Evolutionary conservation across 2,888 invertebrate genomes (phyloP), one percentile per base, ranked within the genome.

Genomic region (Leptinotarsa tumamoca): DNA sequence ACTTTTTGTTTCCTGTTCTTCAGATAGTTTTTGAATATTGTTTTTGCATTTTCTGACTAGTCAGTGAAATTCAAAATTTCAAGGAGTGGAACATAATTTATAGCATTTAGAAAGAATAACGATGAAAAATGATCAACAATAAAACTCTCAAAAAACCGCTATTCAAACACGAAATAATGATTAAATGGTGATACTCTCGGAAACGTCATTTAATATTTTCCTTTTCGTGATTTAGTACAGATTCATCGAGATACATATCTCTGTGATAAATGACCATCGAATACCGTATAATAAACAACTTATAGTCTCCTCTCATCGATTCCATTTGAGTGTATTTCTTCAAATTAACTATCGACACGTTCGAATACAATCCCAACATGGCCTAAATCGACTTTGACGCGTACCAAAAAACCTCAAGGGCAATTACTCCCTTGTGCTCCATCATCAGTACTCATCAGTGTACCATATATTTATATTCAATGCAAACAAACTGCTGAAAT

Each of bases 381-480:
- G 0, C 43, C 43, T 43, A 14, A 61, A 23, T 61, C 27, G 23
- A 61, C 15, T 23, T 61, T n/a, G 27, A 10, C 68, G 54, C 23
- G 27, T 54, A 54, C 54, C 68, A 54, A 52, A 54, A 68, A 54
- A 68, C 10, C 27, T 27, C n/a, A 27, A 52, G 7, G 56, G 56
- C 69, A 69, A 69, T 69, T 69, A 58, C n/a, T 43, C 10, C 21
- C 49, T 3, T 56, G 27, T 15, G 56, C 21, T 5, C 58, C 69
- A 56, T 69, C 51, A 77, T 77, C 79, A 71, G n/a, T 63, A 67
- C 51, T 72, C 66, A 69, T 73, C 54, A 72, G 58, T 13, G 66
- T 52, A 54, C 49, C 72, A 69, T 68, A 50, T 66, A 72, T 77
- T 74, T 72, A 74, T 72, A 77, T 77, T 78, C 78, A 76, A 79